phyloP scores from a whole-genome alignment of 2,113 vertebrate genomes.

The Tringa solitaria region DNA sequence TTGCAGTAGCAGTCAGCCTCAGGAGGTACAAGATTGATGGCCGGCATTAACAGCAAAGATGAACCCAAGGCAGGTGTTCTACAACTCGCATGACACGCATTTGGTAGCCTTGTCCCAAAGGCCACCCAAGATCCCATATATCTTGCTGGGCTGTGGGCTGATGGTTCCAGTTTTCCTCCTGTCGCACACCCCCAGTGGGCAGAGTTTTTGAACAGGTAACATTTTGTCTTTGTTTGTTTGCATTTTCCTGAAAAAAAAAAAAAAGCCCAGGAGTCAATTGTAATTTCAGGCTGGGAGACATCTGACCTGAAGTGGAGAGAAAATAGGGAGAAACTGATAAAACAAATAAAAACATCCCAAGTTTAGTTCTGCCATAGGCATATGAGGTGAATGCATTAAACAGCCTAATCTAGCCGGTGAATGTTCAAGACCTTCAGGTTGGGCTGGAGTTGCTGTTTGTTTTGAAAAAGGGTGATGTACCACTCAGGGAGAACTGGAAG shows the following conservation, averaged over 20 bases:
- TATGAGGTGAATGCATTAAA: too few species aligned
- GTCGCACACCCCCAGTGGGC: neutral
- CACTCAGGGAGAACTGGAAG: too few species aligned
- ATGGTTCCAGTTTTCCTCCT: neutral
- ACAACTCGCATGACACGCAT: accelerated
- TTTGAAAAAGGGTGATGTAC: too few species aligned
- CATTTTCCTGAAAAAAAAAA: neutral
- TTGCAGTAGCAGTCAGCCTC: neutral
- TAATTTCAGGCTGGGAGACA: neutral
- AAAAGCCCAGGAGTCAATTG: neutral
- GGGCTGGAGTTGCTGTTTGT: too few species aligned
- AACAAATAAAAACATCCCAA: too few species aligned
- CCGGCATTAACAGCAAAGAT: neutral
- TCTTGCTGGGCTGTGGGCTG: neutral
- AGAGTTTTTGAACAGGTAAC: neutral
- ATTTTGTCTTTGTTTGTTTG: neutral
- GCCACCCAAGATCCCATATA: neutral
- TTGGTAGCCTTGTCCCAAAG: neutral
- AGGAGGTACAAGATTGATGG: neutral
- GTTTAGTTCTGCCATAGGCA: too few species aligned
- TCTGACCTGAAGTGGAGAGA: too few species aligned
- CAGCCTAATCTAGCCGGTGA: too few species aligned
- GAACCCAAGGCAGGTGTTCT: neutral
- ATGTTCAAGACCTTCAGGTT: too few species aligned
- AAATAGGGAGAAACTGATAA: too few species aligned